Base-by-base conservation (phyloP, 2,797 vertebrate genomes). In the Nannoperca australis region DNA sequence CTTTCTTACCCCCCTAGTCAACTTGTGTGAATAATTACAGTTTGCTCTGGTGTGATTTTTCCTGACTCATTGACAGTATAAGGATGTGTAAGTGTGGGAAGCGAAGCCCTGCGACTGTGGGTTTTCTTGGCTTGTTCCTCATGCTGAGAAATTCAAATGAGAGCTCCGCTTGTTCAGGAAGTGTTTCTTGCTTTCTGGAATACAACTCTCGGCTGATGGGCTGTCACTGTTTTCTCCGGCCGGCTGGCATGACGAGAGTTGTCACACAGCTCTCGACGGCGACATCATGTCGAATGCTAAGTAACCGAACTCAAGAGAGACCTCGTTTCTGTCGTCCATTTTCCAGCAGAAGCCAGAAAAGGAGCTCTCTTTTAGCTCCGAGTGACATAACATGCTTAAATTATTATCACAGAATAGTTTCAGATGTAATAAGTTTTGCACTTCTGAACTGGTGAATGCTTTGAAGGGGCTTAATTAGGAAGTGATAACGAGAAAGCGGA, bases 41-140 rank as follows among this genome's bases (percentile, higher is more conserved):
- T 92, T 86, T 90, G 79, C 79, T 76, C n/a, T 84, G 81, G 12
- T 85, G 70, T 85, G 79, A 87, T 84, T 88, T 71, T n/a, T 18
- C 45, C 49, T 82, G 88, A 86, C 79, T 89, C 78, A 70, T 38
- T 44, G n/a, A 40, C 86, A 53, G 64, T 64, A 66, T 75, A 54
- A 75, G 24, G 78, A 78, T 70, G 69, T 87, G 66, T 64, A 10
- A 71, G 78, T 63, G 76, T 83, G 68, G 62, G 70, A 77, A 76
- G 38, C 38, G 0, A 24, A 59, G 77, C 62, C 50, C 34, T 6
- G 55, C 36, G 44, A 77, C 62, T 66, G 76, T 61, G 77, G 62
- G 67, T 53, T 85, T 78, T 84, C 60, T 81, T 82, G 76, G 74
- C 75, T 79, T 42, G 4, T 63, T 73, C 49, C 54, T 79, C 65